These are phyloP conservation scores for Elgaria multicarinata DNA, from an alignment of 2,113 vertebrate species.

Conservation along the genomic window DNA sequence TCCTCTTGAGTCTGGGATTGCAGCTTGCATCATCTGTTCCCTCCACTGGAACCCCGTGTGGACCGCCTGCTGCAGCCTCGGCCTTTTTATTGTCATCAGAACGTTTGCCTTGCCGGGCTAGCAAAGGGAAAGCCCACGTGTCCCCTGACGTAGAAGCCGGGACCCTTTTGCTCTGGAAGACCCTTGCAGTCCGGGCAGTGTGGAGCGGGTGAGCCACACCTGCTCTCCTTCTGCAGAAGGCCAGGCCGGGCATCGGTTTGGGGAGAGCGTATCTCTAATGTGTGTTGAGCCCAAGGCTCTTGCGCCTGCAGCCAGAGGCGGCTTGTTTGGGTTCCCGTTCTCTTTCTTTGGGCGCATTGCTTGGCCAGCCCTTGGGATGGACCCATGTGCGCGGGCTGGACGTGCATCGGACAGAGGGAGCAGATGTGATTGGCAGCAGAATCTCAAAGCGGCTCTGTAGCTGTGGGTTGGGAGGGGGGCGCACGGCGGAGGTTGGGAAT, in stretches of 20 bases:
- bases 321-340: no score
- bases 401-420: background rate
- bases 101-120: background rate
- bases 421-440: background rate
- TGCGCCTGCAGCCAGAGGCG: background rate
- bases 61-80: background rate
- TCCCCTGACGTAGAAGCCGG: background rate
- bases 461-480: background rate
- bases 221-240: background rate
- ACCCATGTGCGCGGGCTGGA: no score
- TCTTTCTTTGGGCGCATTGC: background rate
- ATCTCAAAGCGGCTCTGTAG: background rate
- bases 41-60: background rate
- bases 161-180: background rate
- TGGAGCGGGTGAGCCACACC: background rate
- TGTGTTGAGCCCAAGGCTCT: background rate
- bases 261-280: background rate
- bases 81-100: background rate
- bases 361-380: background rate
- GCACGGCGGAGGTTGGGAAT: no score
- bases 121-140: background rate
- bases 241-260: background rate
- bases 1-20: background rate
- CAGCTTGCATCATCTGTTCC: background rate
- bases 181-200: background rate